A percentile compares a stretch with the other conserved stretches of the same genome.
Conservation (phyloP, 1,140 invertebrate genomes). For the Triops longicaudatus region DNA sequence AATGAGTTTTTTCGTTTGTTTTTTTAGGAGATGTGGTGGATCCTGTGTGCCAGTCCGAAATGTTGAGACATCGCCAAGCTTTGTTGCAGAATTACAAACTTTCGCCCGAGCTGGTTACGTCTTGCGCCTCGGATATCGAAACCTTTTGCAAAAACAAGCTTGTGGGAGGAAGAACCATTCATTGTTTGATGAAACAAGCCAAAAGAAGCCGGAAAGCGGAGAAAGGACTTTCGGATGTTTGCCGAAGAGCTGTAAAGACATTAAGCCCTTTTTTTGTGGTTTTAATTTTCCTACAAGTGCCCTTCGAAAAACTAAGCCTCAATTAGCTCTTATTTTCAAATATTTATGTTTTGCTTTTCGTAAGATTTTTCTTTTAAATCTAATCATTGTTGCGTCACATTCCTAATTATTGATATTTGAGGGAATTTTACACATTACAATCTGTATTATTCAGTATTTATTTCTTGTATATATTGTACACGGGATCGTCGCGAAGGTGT, state of each 20-base stretch:
- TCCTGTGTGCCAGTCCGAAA: slow-evolving; percentile 65
- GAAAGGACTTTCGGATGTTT: slow-evolving; percentile 54
- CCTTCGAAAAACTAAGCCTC: no score
- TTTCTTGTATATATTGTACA: no score
- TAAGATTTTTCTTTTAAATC: no score
- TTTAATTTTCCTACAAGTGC: no score
- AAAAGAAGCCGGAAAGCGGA: slow-evolving; percentile 41
- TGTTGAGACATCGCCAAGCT: slow-evolving; percentile 79
- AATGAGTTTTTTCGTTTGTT: not conserved
- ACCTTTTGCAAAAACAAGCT: slow-evolving; percentile 49
- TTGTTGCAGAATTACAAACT: slow-evolving; percentile 87
- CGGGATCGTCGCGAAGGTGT: no score
- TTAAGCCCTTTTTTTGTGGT: no score
- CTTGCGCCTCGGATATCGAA: slow-evolving; percentile 76
- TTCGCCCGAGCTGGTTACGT: slow-evolving; percentile 80
- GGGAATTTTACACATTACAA: no score
- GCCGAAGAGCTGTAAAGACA: slow-evolving; percentile 54
- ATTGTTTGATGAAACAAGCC: slow-evolving; percentile 91
- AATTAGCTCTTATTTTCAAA: not conserved
- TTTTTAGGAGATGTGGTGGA: slow-evolving; percentile 51
- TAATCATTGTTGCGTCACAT: no score
- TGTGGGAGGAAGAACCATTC: slow-evolving; percentile 77
- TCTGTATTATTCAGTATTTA: no score
- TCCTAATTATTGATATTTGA: no score
- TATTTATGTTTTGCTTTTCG: not conserved